Conservation (phyloP, 1,140 invertebrate genomes). For the Drosophila sproati region DNA sequence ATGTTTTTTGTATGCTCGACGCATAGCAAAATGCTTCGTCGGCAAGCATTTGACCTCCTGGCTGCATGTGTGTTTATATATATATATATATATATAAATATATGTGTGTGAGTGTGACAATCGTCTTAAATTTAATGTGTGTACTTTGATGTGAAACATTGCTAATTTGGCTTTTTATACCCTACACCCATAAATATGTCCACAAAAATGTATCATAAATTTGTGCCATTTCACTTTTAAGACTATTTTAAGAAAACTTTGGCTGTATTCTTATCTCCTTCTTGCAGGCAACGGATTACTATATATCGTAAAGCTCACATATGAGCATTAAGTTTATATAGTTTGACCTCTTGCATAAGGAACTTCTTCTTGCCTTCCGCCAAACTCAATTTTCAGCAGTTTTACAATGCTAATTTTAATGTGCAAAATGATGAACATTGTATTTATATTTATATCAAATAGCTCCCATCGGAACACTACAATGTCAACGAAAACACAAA, state of each 20-base stretch:
- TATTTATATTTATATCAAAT: not conserved
- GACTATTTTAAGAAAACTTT: no score
- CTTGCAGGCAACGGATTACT: no score
- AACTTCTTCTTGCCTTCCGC: no score
- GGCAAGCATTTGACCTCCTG: not conserved
- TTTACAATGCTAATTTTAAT: no score
- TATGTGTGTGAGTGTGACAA: slow-evolving; percentile 57
- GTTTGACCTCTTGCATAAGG: no score
- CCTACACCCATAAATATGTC: not conserved
- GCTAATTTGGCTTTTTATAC: slow-evolving; percentile 56
- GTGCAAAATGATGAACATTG: no score
- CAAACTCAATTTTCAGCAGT: no score
- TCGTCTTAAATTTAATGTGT: slow-evolving; percentile 77
- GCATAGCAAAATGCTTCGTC: slow-evolving; percentile 49
- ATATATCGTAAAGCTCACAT: no score
- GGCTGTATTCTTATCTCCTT: not conserved
- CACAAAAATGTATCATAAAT: no score
- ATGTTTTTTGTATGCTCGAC: slow-evolving; percentile 74
- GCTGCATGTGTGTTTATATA: slow-evolving; percentile 33
- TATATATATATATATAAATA: not conserved
- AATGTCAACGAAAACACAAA: not conserved
- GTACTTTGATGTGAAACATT: slow-evolving; percentile 82
- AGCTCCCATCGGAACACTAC: not conserved
- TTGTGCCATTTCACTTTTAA: not conserved
- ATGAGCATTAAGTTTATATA: no score